Evolutionary conservation across 30 jellyfish, hydroid and myxozoan species (phyloP), one percentile per base, ranked within the genome.

Genomic region (Cassiopea xamachana): DNA sequence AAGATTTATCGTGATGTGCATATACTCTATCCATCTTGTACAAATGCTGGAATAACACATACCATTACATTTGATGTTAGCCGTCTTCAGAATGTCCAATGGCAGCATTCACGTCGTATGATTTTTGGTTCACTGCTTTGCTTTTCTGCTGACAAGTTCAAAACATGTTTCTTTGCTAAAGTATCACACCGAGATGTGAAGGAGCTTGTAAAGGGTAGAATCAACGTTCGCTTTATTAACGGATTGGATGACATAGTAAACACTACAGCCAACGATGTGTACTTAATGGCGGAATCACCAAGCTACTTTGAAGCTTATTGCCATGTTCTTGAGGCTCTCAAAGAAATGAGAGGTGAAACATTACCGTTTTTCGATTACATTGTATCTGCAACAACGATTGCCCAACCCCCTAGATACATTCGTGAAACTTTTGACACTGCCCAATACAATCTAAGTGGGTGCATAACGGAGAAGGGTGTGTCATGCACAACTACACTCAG

Each of bases 261-360:
- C 69, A n/a, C 19, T 10, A 17, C 68, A 45, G 19, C 50, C 7
- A 51, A 74, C 17, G 79, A 67, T 19, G 67, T 59, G 9, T 87
- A 46, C 87, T 84, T 46, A 18, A 85, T 92, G 95, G 98, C 85
- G 67, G 98, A 92, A 76, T 92, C 91, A 17, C 98, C 98, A 50
- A 27, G 96, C 17, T 92, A 69, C 68, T 92, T 92, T 79, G 95
- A 85, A 81, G 98, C 98, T 16, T 92, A 92, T 64, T 48, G 89
- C 6, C 98, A 92, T 80, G 98, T 92, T 55, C 69, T 87, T 49
- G 93, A 80, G 46, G 86, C 92, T 43, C 89, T 92, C 18, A 58
- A 92, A 58, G 67, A 50, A 1, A 60, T 89, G 7, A 85, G 70
- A 49, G 74, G 72, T 3, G 86, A 92, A 17, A 19, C 17, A 1